phyloP scores from a whole-genome alignment of 1,140 invertebrate species.

The Nymphalis io region DNA sequence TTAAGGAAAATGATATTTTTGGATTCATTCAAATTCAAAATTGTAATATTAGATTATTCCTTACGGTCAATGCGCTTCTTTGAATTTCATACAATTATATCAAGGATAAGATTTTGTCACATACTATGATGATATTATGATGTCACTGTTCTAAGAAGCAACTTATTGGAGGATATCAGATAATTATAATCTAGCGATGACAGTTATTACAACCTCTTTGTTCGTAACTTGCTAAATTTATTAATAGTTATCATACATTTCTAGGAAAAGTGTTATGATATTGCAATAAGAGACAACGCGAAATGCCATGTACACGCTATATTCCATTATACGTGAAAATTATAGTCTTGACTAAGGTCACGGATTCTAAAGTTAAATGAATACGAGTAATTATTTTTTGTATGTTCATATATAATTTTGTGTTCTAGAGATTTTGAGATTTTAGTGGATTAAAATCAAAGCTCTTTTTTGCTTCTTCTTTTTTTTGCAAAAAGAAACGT shows the following conservation, averaged over 20 bases:
- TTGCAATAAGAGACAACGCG: background rate
- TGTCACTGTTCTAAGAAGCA: constrained; percentile 1
- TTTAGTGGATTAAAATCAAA: too few species aligned
- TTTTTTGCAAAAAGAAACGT: too few species aligned
- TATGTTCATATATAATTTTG: too few species aligned
- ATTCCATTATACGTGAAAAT: too few species aligned
- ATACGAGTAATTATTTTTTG: too few species aligned
- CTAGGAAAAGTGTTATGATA: background rate
- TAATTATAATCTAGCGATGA: background rate
- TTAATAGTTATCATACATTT: background rate
- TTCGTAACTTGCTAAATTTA: background rate
- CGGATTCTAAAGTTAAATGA: too few species aligned
- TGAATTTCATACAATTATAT: background rate
- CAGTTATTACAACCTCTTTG: background rate
- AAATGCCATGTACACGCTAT: too few species aligned
- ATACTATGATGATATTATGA: background rate
- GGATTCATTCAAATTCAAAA: background rate
- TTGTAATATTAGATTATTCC: background rate
- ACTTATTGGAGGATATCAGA: background rate
- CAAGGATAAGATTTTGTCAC: constrained; percentile 15
- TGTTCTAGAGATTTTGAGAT: too few species aligned
- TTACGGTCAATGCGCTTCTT: background rate
- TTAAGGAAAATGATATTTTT: background rate
- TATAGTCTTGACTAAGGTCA: too few species aligned
- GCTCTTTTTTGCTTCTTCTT: too few species aligned